Base-by-base conservation (phyloP, 2,113 vertebrate genomes). In the Gymnarchus niloticus region DNA sequence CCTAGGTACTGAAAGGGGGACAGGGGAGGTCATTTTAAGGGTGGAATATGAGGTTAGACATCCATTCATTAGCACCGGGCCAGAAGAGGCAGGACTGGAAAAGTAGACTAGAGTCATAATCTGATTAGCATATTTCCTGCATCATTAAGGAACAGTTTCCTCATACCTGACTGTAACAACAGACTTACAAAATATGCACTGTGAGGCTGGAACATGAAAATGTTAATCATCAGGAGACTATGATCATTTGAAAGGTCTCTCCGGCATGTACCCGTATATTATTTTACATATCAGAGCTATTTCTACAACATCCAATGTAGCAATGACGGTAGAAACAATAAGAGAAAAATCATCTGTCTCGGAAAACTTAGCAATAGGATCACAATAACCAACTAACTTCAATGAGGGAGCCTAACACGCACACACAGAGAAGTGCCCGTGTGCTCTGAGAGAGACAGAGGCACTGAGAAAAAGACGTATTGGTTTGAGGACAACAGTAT, bases 241-340 rank as follows among this genome's bases (percentile, higher is more conserved):
- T 73, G 61, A 51, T 69, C 23, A 33, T 25, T 48, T 52, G 25
- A 84, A 48, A 84, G 46, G 59, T n/a, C 46, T 69, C 44, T 51
- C 46, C 51, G 61, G 46, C 44, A 33, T 44, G 44, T 48, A 69
- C 8, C 59, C 25, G 4, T 3, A 73, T 51, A 41, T 69, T 23
- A 51, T 52, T 49, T 56, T 56, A 82, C 54, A 82, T 51, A 82
- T 56, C 51, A 54, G 80, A 82, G 80, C 80, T 82, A 49, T 54
- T 54, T 52, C 51, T 82, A 33, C 51, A 56, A 25, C 51, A 33
- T 37, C 25, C 51, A 82, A 28, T 28, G 46, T 52, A 28, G 80
- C n/a, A 56, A 56, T 37, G 28, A 54, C 37, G n/a, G 33, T 82
- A 82, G 37, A 76, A 82, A 57, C 12, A 57, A 57, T 21, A 12